phyloP scores from a whole-genome alignment of 2,888 invertebrate species.

The Morpho helenor region DNA sequence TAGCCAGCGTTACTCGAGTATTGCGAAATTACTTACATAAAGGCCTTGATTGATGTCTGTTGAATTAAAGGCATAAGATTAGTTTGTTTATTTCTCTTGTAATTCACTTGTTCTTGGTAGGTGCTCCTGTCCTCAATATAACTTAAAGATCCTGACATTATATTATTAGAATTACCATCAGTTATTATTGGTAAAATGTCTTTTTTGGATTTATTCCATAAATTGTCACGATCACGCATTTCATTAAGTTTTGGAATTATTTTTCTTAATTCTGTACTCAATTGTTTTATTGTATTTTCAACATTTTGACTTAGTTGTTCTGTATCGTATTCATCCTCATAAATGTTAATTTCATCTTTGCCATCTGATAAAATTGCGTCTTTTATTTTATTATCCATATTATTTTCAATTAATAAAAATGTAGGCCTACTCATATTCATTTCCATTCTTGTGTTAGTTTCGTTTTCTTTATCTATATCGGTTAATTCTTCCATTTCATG shows the following conservation, averaged over 20 bases:
- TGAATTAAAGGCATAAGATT: constrained; percentile 19
- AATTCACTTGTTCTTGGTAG: constrained; percentile 18
- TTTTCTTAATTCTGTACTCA: constrained; percentile 68
- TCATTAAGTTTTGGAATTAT: constrained; percentile 73
- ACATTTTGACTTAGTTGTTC: constrained; percentile 63
- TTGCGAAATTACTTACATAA: constrained; percentile 27
- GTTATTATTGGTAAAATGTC: constrained; percentile 38
- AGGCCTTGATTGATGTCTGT: constrained; percentile 22
- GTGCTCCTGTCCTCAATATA: constrained; percentile 9
- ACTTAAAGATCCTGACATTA: constrained; percentile 36
- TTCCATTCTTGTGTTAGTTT: constrained; percentile 59
- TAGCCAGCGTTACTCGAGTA: too few species aligned
- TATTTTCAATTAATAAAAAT: constrained; percentile 64
- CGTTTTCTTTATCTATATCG: constrained; percentile 57
- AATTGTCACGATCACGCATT: constrained; percentile 64
- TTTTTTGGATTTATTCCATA: constrained; percentile 54
- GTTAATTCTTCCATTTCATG: constrained; percentile 39
- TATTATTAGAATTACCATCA: constrained; percentile 65
- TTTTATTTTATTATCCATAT: constrained; percentile 63
- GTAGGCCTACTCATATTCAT: constrained; percentile 69
- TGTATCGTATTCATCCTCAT: constrained; percentile 57
- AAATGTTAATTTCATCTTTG: constrained; percentile 74
- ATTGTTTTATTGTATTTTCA: constrained; percentile 68
- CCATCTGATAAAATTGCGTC: constrained; percentile 81
- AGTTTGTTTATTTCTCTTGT: constrained; percentile 20